Percentiles rank a stretch among this genome's conserved stretches.
Conservation (phyloP, 2,113 vertebrate species). For the Baryphthengus martii region DNA sequence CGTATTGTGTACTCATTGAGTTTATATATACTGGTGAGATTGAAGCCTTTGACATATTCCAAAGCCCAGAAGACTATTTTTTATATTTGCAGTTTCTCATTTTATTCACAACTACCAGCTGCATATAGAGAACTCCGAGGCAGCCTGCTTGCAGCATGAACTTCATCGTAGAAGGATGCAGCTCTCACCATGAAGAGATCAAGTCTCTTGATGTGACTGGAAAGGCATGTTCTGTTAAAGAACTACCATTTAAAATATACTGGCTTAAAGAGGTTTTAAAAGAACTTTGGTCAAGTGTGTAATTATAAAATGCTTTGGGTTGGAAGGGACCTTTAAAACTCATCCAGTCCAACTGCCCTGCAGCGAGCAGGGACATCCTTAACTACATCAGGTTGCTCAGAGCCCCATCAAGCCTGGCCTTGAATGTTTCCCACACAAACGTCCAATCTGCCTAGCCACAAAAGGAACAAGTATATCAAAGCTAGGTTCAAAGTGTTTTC, state of each 20-base stretch:
- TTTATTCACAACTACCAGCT: constrained; percentile 10
- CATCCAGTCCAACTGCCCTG: neutral
- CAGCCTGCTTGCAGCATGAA: neutral
- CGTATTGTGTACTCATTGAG: neutral
- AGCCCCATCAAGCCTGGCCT: neutral
- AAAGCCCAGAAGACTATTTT: neutral
- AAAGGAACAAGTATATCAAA: constrained; percentile 51
- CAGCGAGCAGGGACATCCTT: neutral
- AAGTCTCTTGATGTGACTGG: neutral
- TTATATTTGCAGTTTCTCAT: constrained; percentile 6
- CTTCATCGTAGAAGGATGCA: neutral
- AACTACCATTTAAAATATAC: neutral
- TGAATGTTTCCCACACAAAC: neutral
- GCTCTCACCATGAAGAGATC: neutral
- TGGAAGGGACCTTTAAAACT: neutral
- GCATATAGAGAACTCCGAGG: neutral
- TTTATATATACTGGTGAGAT: constrained; percentile 26
- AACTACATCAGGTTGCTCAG: neutral
- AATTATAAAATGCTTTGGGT: neutral
- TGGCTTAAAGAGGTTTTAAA: neutral
- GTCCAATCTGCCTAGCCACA: constrained; percentile 28
- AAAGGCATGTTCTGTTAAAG: neutral
- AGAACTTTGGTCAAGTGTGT: neutral
- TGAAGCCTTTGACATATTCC: constrained; percentile 30
- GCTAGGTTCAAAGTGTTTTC: constrained; percentile 30